Evolutionary conservation across 2,113 vertebrate species (phyloP).

Genomic region (Oryzias melastigma): DNA sequence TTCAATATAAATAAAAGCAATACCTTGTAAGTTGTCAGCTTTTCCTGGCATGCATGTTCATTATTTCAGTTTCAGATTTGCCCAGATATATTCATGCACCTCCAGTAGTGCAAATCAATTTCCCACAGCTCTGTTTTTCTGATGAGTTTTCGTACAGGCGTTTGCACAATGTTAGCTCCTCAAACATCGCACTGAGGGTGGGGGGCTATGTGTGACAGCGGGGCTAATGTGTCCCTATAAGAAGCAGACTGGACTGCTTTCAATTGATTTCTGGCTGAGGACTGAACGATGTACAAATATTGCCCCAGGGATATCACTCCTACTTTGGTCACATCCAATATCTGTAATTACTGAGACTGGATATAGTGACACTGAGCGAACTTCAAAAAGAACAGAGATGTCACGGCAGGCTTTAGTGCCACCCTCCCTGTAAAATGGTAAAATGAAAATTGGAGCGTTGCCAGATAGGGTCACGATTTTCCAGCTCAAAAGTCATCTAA

Average conservation of each 20-base stretch:
- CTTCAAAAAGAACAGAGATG: slow-evolving; percentile 5
- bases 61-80: too few relatives aligned
- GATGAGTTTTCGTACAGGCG: background rate
- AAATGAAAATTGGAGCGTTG: too few relatives aligned
- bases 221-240: slow-evolving; percentile 2
- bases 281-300: slow-evolving; percentile 35
- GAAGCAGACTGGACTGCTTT: slow-evolving; percentile 35
- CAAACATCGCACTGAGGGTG: background rate
- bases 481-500: too few relatives aligned
- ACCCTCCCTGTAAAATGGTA: too few relatives aligned
- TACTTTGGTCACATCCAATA: slow-evolving; percentile 44
- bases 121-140: too few relatives aligned
- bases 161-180: background rate
- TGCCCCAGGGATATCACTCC: slow-evolving; percentile 35
- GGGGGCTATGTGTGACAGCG: background rate
- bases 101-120: too few relatives aligned
- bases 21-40: too few relatives aligned
- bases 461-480: too few relatives aligned
- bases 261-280: slow-evolving; percentile 41
- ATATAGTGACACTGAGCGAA: slow-evolving; percentile 30
- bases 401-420: background rate
- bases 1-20: too few relatives aligned
- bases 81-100: background rate
- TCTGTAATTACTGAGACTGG: slow-evolving; percentile 36
- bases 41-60: too few relatives aligned